Percentiles rank a stretch among this genome's conserved stretches.
phyloP scores from a whole-genome alignment of 2,113 vertebrate species.

The Lichenostomus cassidix region DNA sequence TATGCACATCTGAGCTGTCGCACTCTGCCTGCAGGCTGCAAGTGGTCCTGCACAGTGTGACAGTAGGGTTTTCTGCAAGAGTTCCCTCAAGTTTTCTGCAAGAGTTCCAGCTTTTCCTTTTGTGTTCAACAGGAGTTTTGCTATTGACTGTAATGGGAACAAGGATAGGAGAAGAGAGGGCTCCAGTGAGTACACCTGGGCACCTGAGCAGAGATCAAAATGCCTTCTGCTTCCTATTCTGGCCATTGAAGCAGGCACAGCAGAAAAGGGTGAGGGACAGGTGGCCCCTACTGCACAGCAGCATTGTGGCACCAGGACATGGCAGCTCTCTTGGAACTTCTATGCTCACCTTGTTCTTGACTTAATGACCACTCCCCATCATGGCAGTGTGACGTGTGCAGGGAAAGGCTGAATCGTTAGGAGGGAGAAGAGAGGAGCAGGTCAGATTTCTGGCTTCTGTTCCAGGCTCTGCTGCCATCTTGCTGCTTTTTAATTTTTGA shows the following conservation, averaged over 20 bases:
- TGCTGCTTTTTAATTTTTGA: neutral
- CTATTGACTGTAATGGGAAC: neutral
- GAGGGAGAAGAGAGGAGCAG: neutral
- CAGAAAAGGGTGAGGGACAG: neutral
- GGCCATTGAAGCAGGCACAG: neutral
- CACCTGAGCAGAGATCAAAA: neutral
- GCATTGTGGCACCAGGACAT: neutral
- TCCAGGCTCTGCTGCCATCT: conserved; percentile 25
- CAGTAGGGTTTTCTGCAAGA: neutral
- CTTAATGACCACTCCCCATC: neutral
- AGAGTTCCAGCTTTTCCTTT: neutral
- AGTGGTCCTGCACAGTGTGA: neutral
- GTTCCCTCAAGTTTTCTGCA: neutral
- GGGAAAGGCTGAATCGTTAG: neutral
- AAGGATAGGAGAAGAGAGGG: neutral
- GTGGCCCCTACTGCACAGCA: neutral
- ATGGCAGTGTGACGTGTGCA: neutral
- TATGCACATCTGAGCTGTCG: neutral
- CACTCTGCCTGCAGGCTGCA: neutral
- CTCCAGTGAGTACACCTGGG: neutral
- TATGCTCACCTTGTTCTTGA: neutral
- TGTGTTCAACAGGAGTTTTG: neutral
- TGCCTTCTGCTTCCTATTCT: neutral
- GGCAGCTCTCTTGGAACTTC: neutral
- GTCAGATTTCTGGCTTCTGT: neutral